A percentile compares a stretch with the other conserved stretches of the same genome.
Evolutionary conservation across 2,113 vertebrate genomes (phyloP).

Genomic region (Plecotus auritus): DNA sequence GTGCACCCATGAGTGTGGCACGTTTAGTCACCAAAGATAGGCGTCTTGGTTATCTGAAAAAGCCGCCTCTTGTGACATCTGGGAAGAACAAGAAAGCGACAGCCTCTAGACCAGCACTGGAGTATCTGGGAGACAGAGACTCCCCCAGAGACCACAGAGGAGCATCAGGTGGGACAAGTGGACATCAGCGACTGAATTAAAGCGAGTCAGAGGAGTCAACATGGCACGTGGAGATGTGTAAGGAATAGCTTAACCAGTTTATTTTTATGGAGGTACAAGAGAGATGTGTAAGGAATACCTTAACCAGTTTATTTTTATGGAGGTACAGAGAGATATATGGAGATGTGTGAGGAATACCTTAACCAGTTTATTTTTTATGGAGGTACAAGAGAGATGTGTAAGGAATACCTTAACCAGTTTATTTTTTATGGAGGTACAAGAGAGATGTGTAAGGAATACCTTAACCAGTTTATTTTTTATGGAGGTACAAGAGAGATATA

Average conservation of each 20-base stretch:
- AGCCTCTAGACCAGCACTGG: neutral
- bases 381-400: no score
- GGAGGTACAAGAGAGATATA: neutral
- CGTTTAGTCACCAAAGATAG: neutral
- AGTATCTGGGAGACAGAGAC: neutral
- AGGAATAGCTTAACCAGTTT: neutral
- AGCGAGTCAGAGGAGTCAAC: neutral
- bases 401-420: neutral
- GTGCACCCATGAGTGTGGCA: neutral
- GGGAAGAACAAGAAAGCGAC: neutral
- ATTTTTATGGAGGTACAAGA: neutral
- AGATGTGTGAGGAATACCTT: no score
- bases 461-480: neutral
- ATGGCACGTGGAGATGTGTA: neutral
- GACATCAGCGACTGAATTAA: neutral
- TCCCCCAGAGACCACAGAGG: neutral
- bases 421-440: neutral
- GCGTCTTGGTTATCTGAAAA: neutral
- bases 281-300: no score
- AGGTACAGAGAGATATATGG: no score
- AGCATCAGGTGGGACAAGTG: neutral
- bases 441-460: neutral
- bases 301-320: no score
- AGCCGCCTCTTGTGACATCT: neutral
- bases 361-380: no score